A percentile compares a stretch with the other conserved stretches of the same genome.
Evolutionary conservation across 2,888 invertebrate species (phyloP).

Genomic region (Dendrolimus houi): DNA sequence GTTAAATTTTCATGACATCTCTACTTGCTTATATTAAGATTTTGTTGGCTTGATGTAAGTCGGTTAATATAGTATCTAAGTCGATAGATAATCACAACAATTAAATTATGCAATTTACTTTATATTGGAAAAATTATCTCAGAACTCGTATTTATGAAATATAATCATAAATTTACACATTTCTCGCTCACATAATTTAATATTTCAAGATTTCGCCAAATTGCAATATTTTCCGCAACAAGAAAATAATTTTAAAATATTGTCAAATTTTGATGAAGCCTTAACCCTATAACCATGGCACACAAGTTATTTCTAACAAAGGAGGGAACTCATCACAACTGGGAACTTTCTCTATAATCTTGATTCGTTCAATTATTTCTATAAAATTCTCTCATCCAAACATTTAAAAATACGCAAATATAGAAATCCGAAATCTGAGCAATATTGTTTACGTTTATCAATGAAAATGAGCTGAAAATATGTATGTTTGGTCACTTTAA

Average conservation of each 20-base stretch:
- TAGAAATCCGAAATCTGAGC: constrained; percentile 57
- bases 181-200: neutral
- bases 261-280: constrained; percentile 61
- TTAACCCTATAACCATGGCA: constrained; percentile 70
- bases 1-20: constrained; percentile 45
- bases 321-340: constrained; percentile 74
- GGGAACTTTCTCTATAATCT: constrained; percentile 39
- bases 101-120: too few relatives aligned
- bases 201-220: neutral
- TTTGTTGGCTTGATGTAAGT: constrained; percentile 38
- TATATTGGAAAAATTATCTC: too few relatives aligned
- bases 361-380: constrained; percentile 34
- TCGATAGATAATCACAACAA: too few relatives aligned
- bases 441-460: constrained; percentile 49
- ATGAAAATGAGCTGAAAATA: constrained; percentile 48
- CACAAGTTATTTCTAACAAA: constrained; percentile 68
- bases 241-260: constrained; percentile 45
- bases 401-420: constrained; percentile 29
- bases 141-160: neutral
- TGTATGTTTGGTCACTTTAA: constrained; percentile 51
- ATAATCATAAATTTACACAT: neutral
- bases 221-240: neutral
- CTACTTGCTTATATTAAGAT: constrained; percentile 55
- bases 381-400: constrained; percentile 30
- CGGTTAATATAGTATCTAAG: too few relatives aligned